A percentile compares a stretch with the other conserved stretches of the same genome.
Conservation (phyloP, 2,888 invertebrate species). For the Chrysolina americana region DNA sequence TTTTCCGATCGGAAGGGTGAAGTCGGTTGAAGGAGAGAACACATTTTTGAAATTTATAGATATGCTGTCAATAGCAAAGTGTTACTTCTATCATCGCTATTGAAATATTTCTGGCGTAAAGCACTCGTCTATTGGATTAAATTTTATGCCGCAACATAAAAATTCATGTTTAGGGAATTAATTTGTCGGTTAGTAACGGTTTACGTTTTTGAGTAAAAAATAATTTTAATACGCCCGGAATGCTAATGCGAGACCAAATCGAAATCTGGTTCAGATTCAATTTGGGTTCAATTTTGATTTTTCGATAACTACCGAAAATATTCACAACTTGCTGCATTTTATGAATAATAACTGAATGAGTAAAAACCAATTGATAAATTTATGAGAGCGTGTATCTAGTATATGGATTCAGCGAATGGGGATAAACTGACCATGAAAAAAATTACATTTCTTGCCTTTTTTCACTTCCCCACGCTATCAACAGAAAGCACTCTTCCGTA, state of each 20-base stretch:
- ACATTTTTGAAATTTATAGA: too few relatives aligned
- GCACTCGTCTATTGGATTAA: background rate
- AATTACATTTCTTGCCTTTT: too few relatives aligned
- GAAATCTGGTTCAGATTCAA: background rate
- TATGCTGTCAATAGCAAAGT: too few relatives aligned
- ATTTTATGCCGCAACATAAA: conserved; percentile 4
- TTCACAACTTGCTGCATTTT: background rate
- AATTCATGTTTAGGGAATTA: conserved; percentile 14
- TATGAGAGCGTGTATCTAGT: too few relatives aligned
- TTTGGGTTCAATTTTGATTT: background rate
- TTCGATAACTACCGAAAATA: background rate
- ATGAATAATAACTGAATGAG: background rate
- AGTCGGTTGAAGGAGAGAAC: too few relatives aligned
- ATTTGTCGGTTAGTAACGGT: conserved; percentile 16
- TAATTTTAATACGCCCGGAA: conserved; percentile 3
- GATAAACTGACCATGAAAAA: too few relatives aligned
- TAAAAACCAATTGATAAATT: background rate
- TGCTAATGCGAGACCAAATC: background rate
- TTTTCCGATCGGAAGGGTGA: too few relatives aligned
- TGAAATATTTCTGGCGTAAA: background rate
- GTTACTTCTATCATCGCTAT: background rate
- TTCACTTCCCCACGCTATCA: too few relatives aligned
- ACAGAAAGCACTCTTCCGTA: background rate
- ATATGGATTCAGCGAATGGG: too few relatives aligned
- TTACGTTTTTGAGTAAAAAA: background rate